Evolutionary conservation across 35 echinoderm and acorn worm species (phyloP), one percentile per base, ranked within the genome.

Genomic region (Ophiothrix spiculata): DNA sequence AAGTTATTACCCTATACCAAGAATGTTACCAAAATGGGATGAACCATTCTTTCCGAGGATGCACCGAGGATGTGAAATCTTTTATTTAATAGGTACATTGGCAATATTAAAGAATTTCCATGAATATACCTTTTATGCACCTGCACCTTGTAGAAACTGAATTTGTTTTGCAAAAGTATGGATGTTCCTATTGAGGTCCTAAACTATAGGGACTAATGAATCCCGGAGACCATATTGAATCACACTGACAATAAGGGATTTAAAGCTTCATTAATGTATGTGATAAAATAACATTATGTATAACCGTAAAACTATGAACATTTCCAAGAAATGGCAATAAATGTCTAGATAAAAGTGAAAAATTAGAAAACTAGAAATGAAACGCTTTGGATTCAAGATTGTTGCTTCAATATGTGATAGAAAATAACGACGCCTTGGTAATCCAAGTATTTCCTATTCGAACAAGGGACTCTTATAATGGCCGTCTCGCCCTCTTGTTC

Each of bases 401-500:
- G 42, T 10, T 49, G 19, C 6, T 49, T 10, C 19, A 10, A 49
- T 49, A 19, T 19, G 42, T 49, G 6, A 49, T 19, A 25, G 60
- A 28, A 69, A 69, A 69, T 28, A 69, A 15, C 60, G 60, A 69
- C 60, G 60, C 60, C 60, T 69, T 69, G 23, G 25, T 69, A 69
- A 69, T 69, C 60, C 60, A 28, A n/a, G 60, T 69, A 69, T 69
- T 69, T 69, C 60, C 60, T 69, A 69, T 15, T 4, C 29, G 60
- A 28, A 69, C 60, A 69, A 69, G 60, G 60, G 16, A n/a, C 23
- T 69, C 60, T 25, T n/a, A 28, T 69, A 28, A 69, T 69, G 17
- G 60, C 60, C 17, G 60, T 69, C 60, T 69, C 60, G 60, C 60
- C 60, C 60, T 69, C 60, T 69, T 69, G 60, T 69, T 69, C 60